Evolutionary conservation across 2,797 vertebrate genomes (phyloP).

Genomic region (Acanthiza pusilla): DNA sequence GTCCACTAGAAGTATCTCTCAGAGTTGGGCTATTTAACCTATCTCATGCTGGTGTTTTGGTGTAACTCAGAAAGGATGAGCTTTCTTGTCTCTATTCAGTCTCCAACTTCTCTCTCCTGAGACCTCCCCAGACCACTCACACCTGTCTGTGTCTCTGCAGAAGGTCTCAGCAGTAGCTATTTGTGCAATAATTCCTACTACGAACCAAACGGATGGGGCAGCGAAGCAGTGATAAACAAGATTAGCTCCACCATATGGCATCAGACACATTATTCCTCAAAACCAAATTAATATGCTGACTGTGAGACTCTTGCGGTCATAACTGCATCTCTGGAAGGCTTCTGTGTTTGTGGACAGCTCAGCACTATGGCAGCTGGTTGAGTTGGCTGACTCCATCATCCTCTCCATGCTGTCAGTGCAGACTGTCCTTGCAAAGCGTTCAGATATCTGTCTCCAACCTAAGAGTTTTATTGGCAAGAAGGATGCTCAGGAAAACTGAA

Average conservation of each 20-base stretch:
- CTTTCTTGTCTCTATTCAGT: neutral
- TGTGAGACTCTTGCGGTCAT: neutral
- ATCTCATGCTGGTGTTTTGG: neutral
- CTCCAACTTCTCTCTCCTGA: neutral
- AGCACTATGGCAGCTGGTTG: neutral
- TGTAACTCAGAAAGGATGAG: neutral
- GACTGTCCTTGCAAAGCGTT: neutral
- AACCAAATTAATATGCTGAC: neutral
- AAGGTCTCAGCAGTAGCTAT: neutral
- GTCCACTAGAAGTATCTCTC: neutral
- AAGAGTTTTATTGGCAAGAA: conserved; percentile 44
- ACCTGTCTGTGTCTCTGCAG: neutral
- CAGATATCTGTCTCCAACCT: conserved; percentile 4
- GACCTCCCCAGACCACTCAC: neutral
- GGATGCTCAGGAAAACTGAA: neutral
- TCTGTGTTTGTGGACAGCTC: conserved; percentile 27
- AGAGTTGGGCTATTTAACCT: neutral
- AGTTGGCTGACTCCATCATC: conserved; percentile 8
- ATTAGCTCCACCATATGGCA: neutral
- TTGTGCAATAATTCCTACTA: neutral
- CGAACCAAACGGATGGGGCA: neutral
- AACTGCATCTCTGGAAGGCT: neutral
- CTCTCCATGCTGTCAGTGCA: neutral
- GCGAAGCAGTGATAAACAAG: neutral
- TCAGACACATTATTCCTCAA: neutral